Conservation (phyloP, 2,888 invertebrate species). For the Oscheius sp. region DNA sequence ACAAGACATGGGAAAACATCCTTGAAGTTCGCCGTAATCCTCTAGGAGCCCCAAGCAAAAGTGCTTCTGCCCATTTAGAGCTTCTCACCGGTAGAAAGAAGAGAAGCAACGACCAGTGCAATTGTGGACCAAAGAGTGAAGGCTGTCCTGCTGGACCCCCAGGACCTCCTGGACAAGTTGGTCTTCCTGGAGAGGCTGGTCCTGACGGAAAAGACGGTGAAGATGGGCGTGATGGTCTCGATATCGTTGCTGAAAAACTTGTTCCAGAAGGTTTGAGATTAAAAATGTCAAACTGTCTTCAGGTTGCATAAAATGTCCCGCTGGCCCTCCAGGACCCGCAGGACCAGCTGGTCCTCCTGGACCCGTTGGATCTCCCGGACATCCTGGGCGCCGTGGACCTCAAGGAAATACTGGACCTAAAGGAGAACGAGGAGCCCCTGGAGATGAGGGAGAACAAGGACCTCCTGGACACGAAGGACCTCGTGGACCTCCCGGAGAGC, state of each 20-base stretch:
- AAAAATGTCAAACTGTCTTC: too few relatives aligned
- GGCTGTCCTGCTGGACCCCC: constrained; percentile 58
- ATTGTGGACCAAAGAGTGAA: constrained; percentile 39
- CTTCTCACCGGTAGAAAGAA: constrained; percentile 29
- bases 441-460: constrained; percentile 48
- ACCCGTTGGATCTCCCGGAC: constrained; percentile 52
- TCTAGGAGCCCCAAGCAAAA: neutral
- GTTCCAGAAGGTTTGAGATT: constrained; percentile 41
- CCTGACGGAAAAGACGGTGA: constrained; percentile 49
- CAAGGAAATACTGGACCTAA: constrained; percentile 55
- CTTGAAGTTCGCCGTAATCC: constrained; percentile 36
- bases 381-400: constrained; percentile 52
- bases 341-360: constrained; percentile 59
- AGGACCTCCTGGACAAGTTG: constrained; percentile 54
- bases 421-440: constrained; percentile 56
- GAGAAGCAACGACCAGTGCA: constrained; percentile 31
- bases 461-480: constrained; percentile 50
- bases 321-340: constrained; percentile 59
- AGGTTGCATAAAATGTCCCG: constrained; percentile 60
- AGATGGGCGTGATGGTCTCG: constrained; percentile 37
- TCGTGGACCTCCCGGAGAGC: constrained; percentile 52
- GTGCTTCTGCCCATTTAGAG: constrained; percentile 5
- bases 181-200: constrained; percentile 54
- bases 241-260: constrained; percentile 35
- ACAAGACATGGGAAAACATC: constrained; percentile 48